Evolutionary conservation across 2,888 invertebrate genomes (phyloP).

Genomic region (Mythimna albipuncta): DNA sequence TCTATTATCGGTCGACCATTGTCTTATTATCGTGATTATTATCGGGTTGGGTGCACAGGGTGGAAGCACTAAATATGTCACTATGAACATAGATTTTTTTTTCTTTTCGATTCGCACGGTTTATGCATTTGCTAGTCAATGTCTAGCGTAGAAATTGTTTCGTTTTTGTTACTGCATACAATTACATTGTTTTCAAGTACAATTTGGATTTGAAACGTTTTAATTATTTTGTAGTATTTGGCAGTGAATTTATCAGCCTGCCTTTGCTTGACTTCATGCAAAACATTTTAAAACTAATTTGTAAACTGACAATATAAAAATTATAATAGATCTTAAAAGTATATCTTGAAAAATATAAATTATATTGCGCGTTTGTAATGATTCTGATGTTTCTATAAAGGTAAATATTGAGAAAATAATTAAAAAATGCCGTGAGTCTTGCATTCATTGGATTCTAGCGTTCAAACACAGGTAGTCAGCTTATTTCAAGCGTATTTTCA

Average conservation of each 20-base stretch:
- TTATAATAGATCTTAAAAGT: constrained; percentile 18
- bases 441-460: too few relatives aligned
- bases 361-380: background rate
- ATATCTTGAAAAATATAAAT: background rate
- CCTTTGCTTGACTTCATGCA: too few relatives aligned
- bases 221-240: too few relatives aligned
- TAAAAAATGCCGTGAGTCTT: too few relatives aligned
- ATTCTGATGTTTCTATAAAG: too few relatives aligned
- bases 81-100: background rate
- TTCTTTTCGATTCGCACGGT: background rate
- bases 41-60: constrained; percentile 16
- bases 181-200: background rate
- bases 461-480: too few relatives aligned
- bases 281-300: constrained; percentile 39
- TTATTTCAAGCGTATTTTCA: too few relatives aligned
- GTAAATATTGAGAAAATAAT: too few relatives aligned
- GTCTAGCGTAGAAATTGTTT: background rate
- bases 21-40: constrained; percentile 31
- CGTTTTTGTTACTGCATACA: background rate
- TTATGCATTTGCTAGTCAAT: background rate
- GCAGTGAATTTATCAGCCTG: too few relatives aligned
- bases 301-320: constrained; percentile 31
- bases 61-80: background rate
- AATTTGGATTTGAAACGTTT: background rate
- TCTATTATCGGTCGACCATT: constrained; percentile 29